Conservation (phyloP, 23 tunicate genomes). For the Pegea sp. region DNA sequence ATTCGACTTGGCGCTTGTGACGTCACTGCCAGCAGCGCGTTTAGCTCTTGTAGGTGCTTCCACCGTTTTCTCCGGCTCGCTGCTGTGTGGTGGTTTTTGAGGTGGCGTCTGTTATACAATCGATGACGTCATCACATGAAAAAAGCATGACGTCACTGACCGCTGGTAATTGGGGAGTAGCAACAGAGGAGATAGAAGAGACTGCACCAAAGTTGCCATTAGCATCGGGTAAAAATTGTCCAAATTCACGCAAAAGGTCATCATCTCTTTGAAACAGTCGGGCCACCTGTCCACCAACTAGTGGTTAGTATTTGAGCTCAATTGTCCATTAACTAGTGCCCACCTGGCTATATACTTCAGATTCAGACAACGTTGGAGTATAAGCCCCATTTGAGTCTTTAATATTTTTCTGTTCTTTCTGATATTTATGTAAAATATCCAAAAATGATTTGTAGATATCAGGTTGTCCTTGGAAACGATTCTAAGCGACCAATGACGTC, state of each 20-base stretch:
- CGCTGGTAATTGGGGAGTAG: too few species aligned
- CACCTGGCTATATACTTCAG: slow-evolving; percentile 88
- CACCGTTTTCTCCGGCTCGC: too few species aligned
- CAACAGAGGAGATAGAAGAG: neutral
- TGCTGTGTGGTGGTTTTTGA: too few species aligned
- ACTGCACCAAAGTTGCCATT: slow-evolving; percentile 28
- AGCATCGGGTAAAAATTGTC: slow-evolving; percentile 94
- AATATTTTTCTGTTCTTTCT: slow-evolving; percentile 69
- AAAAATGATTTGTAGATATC: slow-evolving; percentile 90
- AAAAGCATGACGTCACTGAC: too few species aligned
- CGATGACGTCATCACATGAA: too few species aligned
- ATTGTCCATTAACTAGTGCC: slow-evolving; percentile 24
- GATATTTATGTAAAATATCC: slow-evolving; percentile 82
- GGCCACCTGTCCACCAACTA: slow-evolving; percentile 27
- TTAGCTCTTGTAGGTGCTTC: too few species aligned
- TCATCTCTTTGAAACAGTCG: slow-evolving; percentile 72
- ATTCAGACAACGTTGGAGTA: slow-evolving; percentile 65
- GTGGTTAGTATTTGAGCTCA: neutral
- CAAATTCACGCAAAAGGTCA: slow-evolving; percentile 80
- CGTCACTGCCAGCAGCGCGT: too few species aligned
- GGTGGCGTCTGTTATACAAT: too few species aligned
- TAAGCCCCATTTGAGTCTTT: slow-evolving; percentile 83
- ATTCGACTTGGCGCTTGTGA: too few species aligned
- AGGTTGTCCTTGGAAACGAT: slow-evolving; percentile 71
- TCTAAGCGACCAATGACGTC: slow-evolving; percentile 6